Percentiles rank a stretch among this genome's conserved stretches.
These are phyloP conservation scores for Neelides folsomi DNA, from an alignment of 2,888 invertebrate species.

Conservation along the genomic window DNA sequence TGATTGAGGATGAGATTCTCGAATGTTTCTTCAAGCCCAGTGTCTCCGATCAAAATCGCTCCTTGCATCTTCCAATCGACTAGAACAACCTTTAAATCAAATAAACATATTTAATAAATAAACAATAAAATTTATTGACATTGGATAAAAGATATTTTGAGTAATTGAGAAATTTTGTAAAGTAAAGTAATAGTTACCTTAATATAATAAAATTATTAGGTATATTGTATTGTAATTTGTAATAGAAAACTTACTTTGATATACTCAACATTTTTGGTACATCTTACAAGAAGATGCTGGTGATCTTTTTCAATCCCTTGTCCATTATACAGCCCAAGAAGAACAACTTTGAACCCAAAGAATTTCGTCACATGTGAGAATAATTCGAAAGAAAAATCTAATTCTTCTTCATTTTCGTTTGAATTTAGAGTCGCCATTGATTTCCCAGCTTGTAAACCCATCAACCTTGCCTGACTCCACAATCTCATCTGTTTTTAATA, in stretches of 20 bases:
- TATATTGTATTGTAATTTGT: not conserved
- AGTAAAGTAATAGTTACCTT: not conserved
- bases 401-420: constrained; percentile 8
- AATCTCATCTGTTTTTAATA: constrained; percentile 60
- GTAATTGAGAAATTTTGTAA: not conserved
- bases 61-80: constrained; percentile 75
- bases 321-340: constrained; percentile 84
- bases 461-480: constrained; percentile 97
- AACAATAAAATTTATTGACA: not conserved
- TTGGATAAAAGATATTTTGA: not conserved
- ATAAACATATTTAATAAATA: constrained; percentile 18
- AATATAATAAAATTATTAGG: not conserved
- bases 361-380: constrained; percentile 93
- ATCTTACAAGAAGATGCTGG: constrained; percentile 72
- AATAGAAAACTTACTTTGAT: constrained; percentile 13
- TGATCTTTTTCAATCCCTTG: constrained; percentile 60
- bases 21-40: constrained; percentile 92
- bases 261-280: constrained; percentile 65
- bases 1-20: constrained; percentile 95
- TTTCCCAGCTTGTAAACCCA: constrained; percentile 88
- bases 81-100: constrained; percentile 69
- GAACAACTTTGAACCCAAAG: constrained; percentile 82
- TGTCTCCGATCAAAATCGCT: constrained; percentile 89
- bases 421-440: constrained; percentile 55
- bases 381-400: constrained; percentile 85